These are phyloP conservation scores for Tyrannus savana DNA, from an alignment of 2,113 vertebrate genomes.

Conservation along the genomic window DNA sequence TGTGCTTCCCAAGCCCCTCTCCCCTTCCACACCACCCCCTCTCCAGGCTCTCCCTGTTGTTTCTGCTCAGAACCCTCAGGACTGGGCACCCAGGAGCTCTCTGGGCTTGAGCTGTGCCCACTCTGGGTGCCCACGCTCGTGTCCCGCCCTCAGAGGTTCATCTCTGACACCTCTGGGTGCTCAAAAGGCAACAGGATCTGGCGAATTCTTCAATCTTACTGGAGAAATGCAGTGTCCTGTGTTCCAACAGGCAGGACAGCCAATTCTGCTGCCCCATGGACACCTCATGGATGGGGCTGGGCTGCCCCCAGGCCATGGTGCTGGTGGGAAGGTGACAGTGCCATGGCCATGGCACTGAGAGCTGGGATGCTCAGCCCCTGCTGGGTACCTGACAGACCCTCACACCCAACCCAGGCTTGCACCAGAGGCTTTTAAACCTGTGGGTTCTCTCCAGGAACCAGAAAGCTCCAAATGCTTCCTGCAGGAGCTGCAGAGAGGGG, in stretches of 20 bases:
- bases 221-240: neutral
- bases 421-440: neutral
- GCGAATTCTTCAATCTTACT: too few relatives aligned
- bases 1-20: neutral
- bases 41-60: neutral
- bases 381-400: neutral
- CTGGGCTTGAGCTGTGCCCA: too few relatives aligned
- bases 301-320: neutral
- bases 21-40: neutral
- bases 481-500: neutral
- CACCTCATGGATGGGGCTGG: accelerated
- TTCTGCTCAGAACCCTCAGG: neutral
- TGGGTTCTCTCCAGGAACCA: neutral
- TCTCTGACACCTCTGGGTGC: neutral
- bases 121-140: neutral
- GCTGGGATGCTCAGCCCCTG: neutral
- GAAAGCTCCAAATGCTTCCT: constrained; percentile 6
- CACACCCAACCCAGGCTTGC: neutral
- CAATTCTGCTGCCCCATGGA: accelerated
- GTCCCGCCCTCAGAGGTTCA: neutral
- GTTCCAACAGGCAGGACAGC: neutral
- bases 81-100: neutral
- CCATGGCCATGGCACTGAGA: neutral
- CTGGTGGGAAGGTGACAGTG: neutral
- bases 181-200: neutral